These are phyloP conservation scores for Bombus sylvicola DNA, from an alignment of 1,140 invertebrate species.

Conservation along the genomic window DNA sequence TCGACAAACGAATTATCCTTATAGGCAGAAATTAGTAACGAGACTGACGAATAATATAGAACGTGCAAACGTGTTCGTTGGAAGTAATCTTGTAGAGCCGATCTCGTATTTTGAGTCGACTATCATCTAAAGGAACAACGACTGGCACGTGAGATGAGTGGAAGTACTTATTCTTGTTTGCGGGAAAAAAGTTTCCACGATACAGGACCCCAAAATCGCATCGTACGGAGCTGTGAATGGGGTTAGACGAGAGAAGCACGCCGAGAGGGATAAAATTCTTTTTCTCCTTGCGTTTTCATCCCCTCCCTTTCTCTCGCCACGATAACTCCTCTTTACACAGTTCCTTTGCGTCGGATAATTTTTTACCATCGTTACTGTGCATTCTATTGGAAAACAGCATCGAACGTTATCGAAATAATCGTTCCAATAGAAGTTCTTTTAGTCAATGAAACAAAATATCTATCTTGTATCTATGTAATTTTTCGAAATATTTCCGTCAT, in stretches of 20 bases:
- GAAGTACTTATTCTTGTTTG: slow-evolving; percentile 34
- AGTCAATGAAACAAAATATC: too few species aligned
- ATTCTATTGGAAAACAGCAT: too few species aligned
- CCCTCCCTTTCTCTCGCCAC: too few species aligned
- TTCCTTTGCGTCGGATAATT: too few species aligned
- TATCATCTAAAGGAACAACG: neutral
- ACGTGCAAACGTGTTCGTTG: neutral
- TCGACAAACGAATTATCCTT: neutral
- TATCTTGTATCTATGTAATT: too few species aligned
- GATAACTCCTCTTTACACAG: too few species aligned
- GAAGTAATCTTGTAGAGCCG: neutral
- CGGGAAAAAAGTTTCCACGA: slow-evolving; percentile 27
- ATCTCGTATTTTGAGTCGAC: neutral
- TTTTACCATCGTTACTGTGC: too few species aligned
- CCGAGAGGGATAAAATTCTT: neutral
- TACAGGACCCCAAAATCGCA: neutral
- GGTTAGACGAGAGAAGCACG: neutral
- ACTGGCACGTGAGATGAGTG: neutral
- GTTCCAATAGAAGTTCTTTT: too few species aligned
- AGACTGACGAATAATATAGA: neutral
- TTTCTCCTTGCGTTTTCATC: neutral
- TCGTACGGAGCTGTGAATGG: neutral
- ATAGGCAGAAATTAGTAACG: neutral
- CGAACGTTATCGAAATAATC: too few species aligned
- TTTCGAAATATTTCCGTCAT: too few species aligned